Evolutionary conservation across 2,113 vertebrate genomes (phyloP), one percentile per base, ranked within the genome.

Genomic region (Gadus macrocephalus): DNA sequence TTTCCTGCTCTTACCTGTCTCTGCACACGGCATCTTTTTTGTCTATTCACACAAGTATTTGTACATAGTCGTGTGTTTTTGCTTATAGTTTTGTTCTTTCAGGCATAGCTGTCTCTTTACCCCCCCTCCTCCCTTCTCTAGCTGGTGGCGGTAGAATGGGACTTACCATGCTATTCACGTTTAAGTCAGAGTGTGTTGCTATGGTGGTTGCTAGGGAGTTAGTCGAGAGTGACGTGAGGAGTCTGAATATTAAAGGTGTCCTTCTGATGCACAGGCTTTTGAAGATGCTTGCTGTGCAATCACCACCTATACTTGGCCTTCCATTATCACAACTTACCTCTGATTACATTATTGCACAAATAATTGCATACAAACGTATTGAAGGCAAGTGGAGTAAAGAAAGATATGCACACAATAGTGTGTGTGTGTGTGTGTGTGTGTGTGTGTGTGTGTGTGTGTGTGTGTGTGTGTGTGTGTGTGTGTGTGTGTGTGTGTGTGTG

Each of bases 181-280:
- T 84, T 80, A 83, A 80, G 83, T 78, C 78, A 68, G 87, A 86
- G 82, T 86, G 91, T 88, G 91, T 93, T 93, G 92, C 91, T 90
- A 92, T 88, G 92, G 86, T 89, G 91, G 90, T 93, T 92, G 91
- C 92, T 92, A 92, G 87, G 91, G 92, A 91, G 91, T 92, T 91
- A 92, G 87, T 72, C 81, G 64, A 76, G 88, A 91, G 86, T 92
- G 91, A 91, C 81, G 84, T 85, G 76, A 84, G 89, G 89, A 88
- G 83, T 91, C 90, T 75, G 90, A 91, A 92, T 93, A 92, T 91
- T 93, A 91, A 91, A 92, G 89, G 90, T 92, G 90, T 90, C 89
- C 89, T 91, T 91, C 86, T 90, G 85, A 84, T 78, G 83, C 80
- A 79, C 81, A 85, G 83, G 78, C 82, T 84, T 74, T 85, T 76